These are phyloP conservation scores for Ariolimax columbianus DNA, from an alignment of 2,888 invertebrate genomes.

Conservation along the genomic window DNA sequence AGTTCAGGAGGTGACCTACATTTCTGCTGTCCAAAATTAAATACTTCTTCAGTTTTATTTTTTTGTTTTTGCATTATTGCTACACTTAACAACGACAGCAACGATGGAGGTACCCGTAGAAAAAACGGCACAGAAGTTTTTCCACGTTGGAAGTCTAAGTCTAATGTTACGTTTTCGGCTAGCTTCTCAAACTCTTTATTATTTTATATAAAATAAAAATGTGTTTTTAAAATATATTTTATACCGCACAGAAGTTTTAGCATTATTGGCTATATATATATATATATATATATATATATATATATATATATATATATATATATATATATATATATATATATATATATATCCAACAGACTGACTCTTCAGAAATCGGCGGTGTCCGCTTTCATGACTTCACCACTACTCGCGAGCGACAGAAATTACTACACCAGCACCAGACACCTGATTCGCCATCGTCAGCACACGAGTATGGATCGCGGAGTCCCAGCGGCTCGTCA, in stretches of 20 bases:
- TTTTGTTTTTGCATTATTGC: too few species aligned
- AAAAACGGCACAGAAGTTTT: too few species aligned
- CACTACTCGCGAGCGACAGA: background rate
- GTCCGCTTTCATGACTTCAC: conserved; percentile 40
- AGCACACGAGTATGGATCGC: conserved; percentile 45
- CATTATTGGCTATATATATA: background rate
- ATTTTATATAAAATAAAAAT: too few species aligned
- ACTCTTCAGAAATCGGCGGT: conserved; percentile 32
- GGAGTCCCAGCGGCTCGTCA: conserved; percentile 57
- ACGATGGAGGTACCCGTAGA: too few species aligned
- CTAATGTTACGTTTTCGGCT: too few species aligned
- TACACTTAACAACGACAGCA: too few species aligned
- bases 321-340: too few species aligned
- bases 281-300: conserved; percentile 38
- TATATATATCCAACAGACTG: conserved; percentile 16
- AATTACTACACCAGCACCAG: conserved; percentile 41
- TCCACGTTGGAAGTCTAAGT: too few species aligned
- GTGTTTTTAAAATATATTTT: too few species aligned
- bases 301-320: background rate
- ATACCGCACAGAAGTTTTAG: too few species aligned
- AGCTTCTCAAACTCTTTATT: too few species aligned
- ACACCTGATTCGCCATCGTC: conserved; percentile 53
- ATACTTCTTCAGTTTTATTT: background rate
- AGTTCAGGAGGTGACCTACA: background rate
- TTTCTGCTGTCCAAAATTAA: background rate